Conservation (phyloP, 2,797 vertebrate genomes). For the Sphaeramia orbicularis region DNA sequence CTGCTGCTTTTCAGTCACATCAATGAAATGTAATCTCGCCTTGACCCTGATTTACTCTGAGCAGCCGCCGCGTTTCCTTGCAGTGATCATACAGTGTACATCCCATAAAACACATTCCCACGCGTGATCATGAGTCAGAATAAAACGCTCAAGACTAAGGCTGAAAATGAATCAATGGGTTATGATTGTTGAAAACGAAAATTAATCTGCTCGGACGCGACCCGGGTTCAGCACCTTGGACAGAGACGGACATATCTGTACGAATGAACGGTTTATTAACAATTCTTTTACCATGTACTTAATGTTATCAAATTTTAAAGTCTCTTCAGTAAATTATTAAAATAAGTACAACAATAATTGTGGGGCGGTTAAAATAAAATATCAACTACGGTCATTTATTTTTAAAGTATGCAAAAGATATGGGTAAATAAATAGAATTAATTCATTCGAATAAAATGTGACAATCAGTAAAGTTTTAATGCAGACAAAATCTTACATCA, state of each 20-base stretch:
- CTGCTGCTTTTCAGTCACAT: background rate
- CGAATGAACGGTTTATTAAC: no score
- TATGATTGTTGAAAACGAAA: slow-evolving; percentile 7
- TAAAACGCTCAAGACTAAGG: background rate
- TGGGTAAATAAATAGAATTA: no score
- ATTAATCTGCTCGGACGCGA: background rate
- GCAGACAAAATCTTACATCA: no score
- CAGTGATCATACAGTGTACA: background rate
- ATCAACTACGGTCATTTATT: no score
- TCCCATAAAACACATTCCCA: slow-evolving; percentile 16
- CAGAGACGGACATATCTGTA: slow-evolving; percentile 39
- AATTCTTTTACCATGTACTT: no score
- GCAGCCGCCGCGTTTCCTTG: background rate
- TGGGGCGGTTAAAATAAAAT: no score
- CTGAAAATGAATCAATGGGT: slow-evolving; percentile 37
- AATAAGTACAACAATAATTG: no score
- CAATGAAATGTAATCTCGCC: slow-evolving; percentile 2
- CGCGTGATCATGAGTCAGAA: slow-evolving; percentile 2
- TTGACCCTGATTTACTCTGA: slow-evolving; percentile 31
- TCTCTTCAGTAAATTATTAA: no score
- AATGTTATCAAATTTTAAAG: no score
- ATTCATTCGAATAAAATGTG: no score
- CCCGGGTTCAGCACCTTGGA: slow-evolving; percentile 62
- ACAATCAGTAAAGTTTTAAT: no score
- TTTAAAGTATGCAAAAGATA: no score